A percentile compares a stretch with the other conserved stretches of the same genome.
These are phyloP conservation scores for Athene cunicularia DNA, from an alignment of 2,113 vertebrate genomes.

Conservation along the genomic window DNA sequence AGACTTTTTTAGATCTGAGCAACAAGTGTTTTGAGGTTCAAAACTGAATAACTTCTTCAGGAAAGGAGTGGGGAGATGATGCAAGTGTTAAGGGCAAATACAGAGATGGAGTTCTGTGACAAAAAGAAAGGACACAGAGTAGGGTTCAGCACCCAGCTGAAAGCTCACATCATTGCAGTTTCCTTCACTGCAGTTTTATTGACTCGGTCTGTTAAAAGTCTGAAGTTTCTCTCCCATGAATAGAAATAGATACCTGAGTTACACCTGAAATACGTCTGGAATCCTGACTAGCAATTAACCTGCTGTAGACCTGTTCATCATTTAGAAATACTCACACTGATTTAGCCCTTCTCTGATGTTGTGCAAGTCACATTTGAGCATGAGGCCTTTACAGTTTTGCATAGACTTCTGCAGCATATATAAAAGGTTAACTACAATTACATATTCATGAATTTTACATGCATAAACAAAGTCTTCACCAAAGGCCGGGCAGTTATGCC, in stretches of 20 bases:
- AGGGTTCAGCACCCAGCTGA: background rate
- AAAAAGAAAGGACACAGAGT: background rate
- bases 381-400: background rate
- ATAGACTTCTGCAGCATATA: rapidly evolving
- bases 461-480: background rate
- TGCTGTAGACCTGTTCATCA: background rate
- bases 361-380: background rate
- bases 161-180: background rate
- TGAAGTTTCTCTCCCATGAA: background rate
- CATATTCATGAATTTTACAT: background rate
- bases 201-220: background rate
- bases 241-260: background rate
- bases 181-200: background rate
- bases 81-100: background rate
- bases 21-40: background rate
- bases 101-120: too few species aligned
- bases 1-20: background rate
- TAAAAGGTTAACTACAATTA: background rate
- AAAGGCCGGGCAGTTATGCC: background rate
- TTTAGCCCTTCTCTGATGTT: rapidly evolving
- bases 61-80: background rate
- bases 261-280: background rate
- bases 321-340: background rate
- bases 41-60: background rate
- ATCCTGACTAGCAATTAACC: background rate